Conservation (phyloP, 2,113 vertebrate genomes). For the Gavia stellata region DNA sequence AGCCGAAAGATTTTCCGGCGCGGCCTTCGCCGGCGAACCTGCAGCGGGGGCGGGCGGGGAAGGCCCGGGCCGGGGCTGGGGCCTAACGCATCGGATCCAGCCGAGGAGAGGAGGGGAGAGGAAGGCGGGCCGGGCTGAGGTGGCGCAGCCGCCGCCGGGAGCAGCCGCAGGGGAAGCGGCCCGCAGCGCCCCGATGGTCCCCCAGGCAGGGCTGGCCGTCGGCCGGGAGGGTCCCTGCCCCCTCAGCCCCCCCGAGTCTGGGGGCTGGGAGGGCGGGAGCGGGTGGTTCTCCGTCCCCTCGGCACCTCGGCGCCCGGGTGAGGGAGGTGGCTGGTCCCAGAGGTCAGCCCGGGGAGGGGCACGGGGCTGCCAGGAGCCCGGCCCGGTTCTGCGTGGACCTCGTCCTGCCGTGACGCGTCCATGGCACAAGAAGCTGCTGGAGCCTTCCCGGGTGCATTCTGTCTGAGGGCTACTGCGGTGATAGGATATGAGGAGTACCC, state of each 20-base stretch:
- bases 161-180: neutral
- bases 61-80: too few relatives aligned
- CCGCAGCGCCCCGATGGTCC: rapidly evolving
- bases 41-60: too few relatives aligned
- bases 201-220: neutral
- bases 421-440: rapidly evolving
- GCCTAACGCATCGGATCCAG: rapidly evolving
- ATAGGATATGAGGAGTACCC: rapidly evolving
- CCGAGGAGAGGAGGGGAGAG: too few relatives aligned
- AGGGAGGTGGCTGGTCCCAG: too few relatives aligned
- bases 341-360: neutral
- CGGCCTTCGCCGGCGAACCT: rapidly evolving
- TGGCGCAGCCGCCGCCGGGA: rapidly evolving
- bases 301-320: too few relatives aligned
- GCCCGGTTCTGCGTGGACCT: rapidly evolving
- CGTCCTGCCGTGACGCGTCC: rapidly evolving
- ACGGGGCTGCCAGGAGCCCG: neutral
- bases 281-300: too few relatives aligned
- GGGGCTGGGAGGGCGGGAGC: neutral
- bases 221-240: neutral
- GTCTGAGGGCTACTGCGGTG: rapidly evolving
- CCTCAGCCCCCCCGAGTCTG: too few relatives aligned
- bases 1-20: neutral
- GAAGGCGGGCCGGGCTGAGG: too few relatives aligned
- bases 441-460: rapidly evolving